Evolutionary conservation across 2,113 vertebrate species (phyloP), one percentile per base, ranked within the genome.

Genomic region (Pampusana beccarii): DNA sequence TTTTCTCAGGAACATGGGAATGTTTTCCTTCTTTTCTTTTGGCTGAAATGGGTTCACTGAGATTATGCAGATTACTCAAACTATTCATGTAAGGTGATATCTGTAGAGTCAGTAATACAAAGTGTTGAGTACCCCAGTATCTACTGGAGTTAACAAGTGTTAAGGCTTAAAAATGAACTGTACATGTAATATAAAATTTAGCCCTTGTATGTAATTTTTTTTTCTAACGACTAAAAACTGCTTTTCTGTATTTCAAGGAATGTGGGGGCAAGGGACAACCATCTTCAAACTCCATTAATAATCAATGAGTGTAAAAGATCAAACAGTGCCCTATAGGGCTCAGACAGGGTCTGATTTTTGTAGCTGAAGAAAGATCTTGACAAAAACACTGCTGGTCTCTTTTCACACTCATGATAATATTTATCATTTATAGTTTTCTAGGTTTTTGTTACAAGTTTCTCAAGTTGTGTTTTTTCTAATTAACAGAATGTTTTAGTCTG

Each of bases 401-500:
- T 79, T 73, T 73, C 9, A 33, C 38, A 83, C 7, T 60, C 15
- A 61, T 17, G 28, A 28, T 29, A 82, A 54, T 53, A 51, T 23
- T 46, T 70, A 34, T 34, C 0, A 2, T 44, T 56, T 53, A 19
- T 18, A 29, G 62, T 77, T 86, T 77, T 72, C 36, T 54, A 23
- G 33, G 62, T 65, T 48, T 57, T 31, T 97, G 33, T 94, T 53
- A 60, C 16, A 36, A 24, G 31, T 88, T 85, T 96, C 53, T 38
- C 54, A 54, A 88, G 12, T 40, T 79, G 48, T 87, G 51, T 10
- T 90, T 87, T 83, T 84, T 33, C 90, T 96, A 94, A 94, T 25
- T 46, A 70, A 88, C 50, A 81, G 57, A 84, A 73, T 17, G 10
- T 25, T 90, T 97, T 88, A 80, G 53, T 93, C 90, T 87, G 81